phyloP scores from a whole-genome alignment of 2,113 vertebrate species.

The Nycticryphes semicollaris region DNA sequence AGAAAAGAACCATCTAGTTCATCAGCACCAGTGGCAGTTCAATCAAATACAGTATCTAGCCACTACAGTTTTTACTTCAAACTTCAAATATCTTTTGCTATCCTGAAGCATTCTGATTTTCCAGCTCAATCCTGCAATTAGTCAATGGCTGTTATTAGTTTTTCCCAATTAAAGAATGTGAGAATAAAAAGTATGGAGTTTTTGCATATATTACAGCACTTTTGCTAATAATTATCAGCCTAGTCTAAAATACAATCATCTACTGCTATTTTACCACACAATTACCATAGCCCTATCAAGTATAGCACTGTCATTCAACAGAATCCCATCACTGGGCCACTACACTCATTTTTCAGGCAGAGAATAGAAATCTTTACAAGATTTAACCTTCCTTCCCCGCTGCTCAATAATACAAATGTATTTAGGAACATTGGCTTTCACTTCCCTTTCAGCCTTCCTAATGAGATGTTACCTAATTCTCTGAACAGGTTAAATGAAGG shows the following conservation, averaged over 20 bases:
- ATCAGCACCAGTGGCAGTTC: background rate
- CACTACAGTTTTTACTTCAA: slow-evolving; percentile 1
- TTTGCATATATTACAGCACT: slow-evolving; percentile 40
- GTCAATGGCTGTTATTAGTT: slow-evolving; percentile 31
- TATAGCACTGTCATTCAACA: slow-evolving; percentile 44
- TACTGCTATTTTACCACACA: background rate
- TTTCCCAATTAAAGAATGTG: slow-evolving; percentile 23
- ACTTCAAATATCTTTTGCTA: slow-evolving; percentile 34
- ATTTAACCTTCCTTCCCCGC: slow-evolving; percentile 47
- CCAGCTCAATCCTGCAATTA: slow-evolving; percentile 9
- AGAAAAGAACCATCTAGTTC: slow-evolving; percentile 38
- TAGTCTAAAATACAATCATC: slow-evolving; percentile 8
- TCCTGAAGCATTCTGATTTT: slow-evolving; percentile 28
- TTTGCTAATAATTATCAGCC: slow-evolving; percentile 37
- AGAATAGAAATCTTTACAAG: slow-evolving; percentile 42
- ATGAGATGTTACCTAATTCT: slow-evolving; percentile 43
- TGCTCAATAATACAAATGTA: slow-evolving; percentile 32
- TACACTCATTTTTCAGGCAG: slow-evolving; percentile 34
- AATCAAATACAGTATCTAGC: slow-evolving; percentile 31
- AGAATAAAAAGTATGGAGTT: background rate
- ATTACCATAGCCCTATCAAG: slow-evolving; percentile 15
- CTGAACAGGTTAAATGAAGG: slow-evolving; percentile 36
- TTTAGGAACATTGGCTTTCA: slow-evolving; percentile 31
- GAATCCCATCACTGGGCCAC: slow-evolving; percentile 25
- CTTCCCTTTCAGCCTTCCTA: slow-evolving; percentile 38